A percentile compares a stretch with the other conserved stretches of the same genome.
Conservation (phyloP, 2,113 vertebrate species). For the Haliaeetus leucogaster region DNA sequence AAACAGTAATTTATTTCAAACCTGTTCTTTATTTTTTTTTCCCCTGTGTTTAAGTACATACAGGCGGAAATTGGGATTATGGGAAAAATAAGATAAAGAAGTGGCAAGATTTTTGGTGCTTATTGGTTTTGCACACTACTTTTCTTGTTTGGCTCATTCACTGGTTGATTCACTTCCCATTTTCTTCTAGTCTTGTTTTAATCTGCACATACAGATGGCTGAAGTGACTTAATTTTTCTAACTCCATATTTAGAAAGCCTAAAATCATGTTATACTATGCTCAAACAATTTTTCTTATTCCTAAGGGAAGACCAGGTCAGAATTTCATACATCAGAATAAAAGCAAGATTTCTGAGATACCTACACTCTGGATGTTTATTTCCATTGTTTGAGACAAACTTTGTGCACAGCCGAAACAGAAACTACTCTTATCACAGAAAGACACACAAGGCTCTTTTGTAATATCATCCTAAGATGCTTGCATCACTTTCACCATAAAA, state of each 20-base stretch:
- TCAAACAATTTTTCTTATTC: not conserved
- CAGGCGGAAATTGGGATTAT: not conserved
- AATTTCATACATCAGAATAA: not conserved
- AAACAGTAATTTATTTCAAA: not conserved
- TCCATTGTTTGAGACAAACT: not conserved
- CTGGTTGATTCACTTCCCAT: not conserved
- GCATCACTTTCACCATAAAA: not conserved
- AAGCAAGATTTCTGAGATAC: not conserved
- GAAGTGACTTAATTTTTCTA: not conserved
- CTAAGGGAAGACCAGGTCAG: not conserved
- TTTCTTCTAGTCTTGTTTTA: not conserved
- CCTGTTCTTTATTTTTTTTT: not conserved
- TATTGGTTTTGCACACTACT: not conserved
- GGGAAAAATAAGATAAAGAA: not conserved
- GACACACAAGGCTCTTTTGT: not conserved
- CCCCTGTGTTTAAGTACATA: not conserved
- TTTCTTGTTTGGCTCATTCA: not conserved
- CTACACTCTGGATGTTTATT: not conserved
- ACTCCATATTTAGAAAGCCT: not conserved
- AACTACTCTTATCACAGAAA: not conserved
- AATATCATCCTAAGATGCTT: not conserved
- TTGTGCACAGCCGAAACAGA: not conserved
- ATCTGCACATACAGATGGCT: not conserved
- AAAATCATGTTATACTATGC: not conserved
- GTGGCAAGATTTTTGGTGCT: not conserved